A percentile compares a stretch with the other conserved stretches of the same genome.
phyloP scores from a whole-genome alignment of 2,888 invertebrate genomes.

The Heteropelma amictum region DNA sequence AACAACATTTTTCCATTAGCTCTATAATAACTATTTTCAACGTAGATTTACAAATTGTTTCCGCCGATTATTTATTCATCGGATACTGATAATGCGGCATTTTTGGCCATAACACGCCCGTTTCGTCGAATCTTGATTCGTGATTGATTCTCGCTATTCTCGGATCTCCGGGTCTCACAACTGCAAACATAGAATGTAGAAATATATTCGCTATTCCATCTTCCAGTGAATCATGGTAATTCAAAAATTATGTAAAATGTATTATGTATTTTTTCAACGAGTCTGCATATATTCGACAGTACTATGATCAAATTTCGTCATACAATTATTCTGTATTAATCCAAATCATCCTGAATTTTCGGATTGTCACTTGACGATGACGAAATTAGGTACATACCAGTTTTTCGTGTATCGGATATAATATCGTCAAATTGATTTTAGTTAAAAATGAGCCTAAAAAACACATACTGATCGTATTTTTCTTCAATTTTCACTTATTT shows the following conservation, averaged over 20 bases:
- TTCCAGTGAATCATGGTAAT: background rate
- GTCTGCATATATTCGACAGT: no score
- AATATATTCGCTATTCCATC: background rate
- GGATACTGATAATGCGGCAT: slow-evolving; percentile 18
- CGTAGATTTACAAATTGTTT: background rate
- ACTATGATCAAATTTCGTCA: no score
- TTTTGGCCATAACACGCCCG: slow-evolving; percentile 13
- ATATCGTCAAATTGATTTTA: no score
- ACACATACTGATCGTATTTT: no score
- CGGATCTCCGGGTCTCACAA: slow-evolving; percentile 66
- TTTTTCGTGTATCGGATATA: no score
- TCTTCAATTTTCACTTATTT: no score
- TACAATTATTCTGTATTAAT: no score
- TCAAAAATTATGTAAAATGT: background rate
- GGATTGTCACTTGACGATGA: no score
- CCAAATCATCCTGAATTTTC: no score
- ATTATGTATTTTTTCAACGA: background rate
- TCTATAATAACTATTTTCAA: slow-evolving; percentile 31
- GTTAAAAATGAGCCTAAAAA: no score
- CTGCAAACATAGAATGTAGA: slow-evolving; percentile 54
- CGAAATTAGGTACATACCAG: no score
- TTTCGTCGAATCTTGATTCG: background rate
- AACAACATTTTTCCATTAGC: slow-evolving; percentile 13
- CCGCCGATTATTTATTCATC: background rate
- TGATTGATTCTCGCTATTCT: slow-evolving; percentile 46